phyloP scores from a whole-genome alignment of 2,113 vertebrate species.

The Panurus biarmicus region DNA sequence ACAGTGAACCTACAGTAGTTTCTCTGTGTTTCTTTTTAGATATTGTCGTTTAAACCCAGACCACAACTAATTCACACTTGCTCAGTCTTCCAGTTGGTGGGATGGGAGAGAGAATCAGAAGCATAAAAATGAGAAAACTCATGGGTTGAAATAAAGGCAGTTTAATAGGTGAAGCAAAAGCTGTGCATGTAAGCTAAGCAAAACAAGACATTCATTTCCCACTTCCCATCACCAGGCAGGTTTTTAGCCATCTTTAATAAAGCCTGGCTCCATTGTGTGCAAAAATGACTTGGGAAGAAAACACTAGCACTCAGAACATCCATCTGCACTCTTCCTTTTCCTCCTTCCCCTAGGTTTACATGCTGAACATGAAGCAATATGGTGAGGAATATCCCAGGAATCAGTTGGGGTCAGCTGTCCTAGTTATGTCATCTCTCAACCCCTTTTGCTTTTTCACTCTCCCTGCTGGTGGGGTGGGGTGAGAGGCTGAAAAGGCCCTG shows the following conservation, averaged over 20 bases:
- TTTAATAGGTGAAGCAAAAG: not conserved
- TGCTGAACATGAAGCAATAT: not conserved
- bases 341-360: not conserved
- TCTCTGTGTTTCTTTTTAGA: not conserved
- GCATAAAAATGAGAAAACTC: not conserved
- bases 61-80: not conserved
- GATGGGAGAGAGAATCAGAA: not conserved
- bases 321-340: not conserved
- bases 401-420: not conserved
- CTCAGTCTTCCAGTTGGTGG: not conserved
- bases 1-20: not conserved
- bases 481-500: not conserved
- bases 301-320: not conserved
- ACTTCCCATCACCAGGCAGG: not conserved
- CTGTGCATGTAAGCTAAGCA: not conserved
- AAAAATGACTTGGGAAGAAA: not conserved
- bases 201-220: not conserved
- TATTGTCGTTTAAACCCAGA: not conserved
- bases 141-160: not conserved
- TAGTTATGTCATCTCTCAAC: not conserved
- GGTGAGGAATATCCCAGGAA: not conserved
- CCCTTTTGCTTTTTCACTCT: not conserved
- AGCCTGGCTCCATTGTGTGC: not conserved
- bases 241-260: not conserved
- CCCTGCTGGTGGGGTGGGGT: not conserved